Percentiles rank a stretch among this genome's conserved stretches.
Conservation (phyloP, 1,140 invertebrate species). For the Battus philenor region DNA sequence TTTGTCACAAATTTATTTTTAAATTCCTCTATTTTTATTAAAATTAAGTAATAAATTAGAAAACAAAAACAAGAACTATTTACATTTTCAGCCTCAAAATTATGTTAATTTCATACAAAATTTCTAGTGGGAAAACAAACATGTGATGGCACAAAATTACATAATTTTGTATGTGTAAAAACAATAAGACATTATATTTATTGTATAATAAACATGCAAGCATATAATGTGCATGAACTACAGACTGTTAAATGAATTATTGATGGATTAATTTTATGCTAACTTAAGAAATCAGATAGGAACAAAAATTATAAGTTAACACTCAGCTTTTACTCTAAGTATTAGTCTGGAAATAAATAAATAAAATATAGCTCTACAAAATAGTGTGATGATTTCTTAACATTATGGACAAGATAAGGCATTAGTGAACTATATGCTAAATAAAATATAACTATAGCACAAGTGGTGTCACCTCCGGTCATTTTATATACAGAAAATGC, state of each 20-base stretch:
- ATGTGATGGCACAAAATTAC: conserved; percentile 14
- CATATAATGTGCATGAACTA: not conserved
- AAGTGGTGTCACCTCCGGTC: conserved; percentile 14
- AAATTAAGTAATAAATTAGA: conserved; percentile 59
- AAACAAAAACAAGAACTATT: conserved; percentile 56
- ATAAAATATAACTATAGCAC: conserved; percentile 28
- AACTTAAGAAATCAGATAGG: conserved; percentile 39
- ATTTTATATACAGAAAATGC: conserved; percentile 15
- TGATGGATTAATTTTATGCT: conserved; percentile 4
- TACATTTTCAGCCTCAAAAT: conserved; percentile 64
- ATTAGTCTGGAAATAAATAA: conserved; percentile 64
- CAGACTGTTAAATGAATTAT: too few relatives aligned
- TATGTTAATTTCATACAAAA: conserved; percentile 2
- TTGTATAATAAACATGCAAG: not conserved
- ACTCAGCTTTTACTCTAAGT: conserved; percentile 32
- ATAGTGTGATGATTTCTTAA: conserved; percentile 68
- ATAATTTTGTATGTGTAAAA: conserved; percentile 2
- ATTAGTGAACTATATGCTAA: conserved; percentile 52
- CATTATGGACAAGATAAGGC: conserved; percentile 68
- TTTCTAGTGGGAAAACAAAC: conserved; percentile 11
- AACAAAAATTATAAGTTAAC: conserved; percentile 52
- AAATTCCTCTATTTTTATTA: conserved; percentile 41
- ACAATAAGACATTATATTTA: not conserved
- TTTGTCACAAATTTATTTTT: conserved; percentile 8
- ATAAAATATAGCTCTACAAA: conserved; percentile 55